These are phyloP conservation scores for Ectropis crepuscularia DNA, from an alignment of 2,888 invertebrate species.

Conservation along the genomic window DNA sequence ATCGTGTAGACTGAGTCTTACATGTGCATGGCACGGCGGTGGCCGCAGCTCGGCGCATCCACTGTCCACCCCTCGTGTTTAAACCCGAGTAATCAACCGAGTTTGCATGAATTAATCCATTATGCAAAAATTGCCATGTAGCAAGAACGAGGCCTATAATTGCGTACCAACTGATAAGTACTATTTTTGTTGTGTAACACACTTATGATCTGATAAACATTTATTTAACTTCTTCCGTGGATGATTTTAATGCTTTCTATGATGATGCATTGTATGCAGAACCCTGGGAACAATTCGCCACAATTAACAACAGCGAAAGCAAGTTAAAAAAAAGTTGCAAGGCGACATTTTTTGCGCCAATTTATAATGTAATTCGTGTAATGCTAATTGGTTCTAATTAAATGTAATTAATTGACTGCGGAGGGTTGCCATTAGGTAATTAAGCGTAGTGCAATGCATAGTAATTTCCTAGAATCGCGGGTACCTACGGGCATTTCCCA, in stretches of 20 bases:
- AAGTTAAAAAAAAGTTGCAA: neutral
- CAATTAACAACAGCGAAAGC: neutral
- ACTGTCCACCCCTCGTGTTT: slow-evolving; percentile 20
- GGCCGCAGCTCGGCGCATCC: slow-evolving; percentile 28
- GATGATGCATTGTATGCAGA: neutral
- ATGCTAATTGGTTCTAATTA: slow-evolving; percentile 23
- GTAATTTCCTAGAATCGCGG: slow-evolving; percentile 51
- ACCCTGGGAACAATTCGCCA: neutral
- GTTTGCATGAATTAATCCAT: slow-evolving; percentile 30
- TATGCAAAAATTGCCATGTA: slow-evolving; percentile 18
- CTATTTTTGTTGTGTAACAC: neutral
- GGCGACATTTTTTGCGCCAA: slow-evolving; percentile 7
- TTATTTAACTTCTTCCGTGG: no score
- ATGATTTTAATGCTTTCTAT: neutral
- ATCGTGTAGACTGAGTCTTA: neutral
- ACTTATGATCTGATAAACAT: neutral
- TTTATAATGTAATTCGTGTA: slow-evolving; percentile 7
- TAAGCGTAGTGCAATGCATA: slow-evolving; percentile 41
- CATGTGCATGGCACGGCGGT: slow-evolving; percentile 6
- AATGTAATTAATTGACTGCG: slow-evolving; percentile 24
- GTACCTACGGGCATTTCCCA: slow-evolving; percentile 18
- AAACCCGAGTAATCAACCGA: slow-evolving; percentile 27
- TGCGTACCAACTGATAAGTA: no score
- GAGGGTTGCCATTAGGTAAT: slow-evolving; percentile 38
- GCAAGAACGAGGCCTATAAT: neutral